These are phyloP conservation scores for Scatophagus argus DNA, from an alignment of 2,113 vertebrate genomes.

Conservation along the genomic window DNA sequence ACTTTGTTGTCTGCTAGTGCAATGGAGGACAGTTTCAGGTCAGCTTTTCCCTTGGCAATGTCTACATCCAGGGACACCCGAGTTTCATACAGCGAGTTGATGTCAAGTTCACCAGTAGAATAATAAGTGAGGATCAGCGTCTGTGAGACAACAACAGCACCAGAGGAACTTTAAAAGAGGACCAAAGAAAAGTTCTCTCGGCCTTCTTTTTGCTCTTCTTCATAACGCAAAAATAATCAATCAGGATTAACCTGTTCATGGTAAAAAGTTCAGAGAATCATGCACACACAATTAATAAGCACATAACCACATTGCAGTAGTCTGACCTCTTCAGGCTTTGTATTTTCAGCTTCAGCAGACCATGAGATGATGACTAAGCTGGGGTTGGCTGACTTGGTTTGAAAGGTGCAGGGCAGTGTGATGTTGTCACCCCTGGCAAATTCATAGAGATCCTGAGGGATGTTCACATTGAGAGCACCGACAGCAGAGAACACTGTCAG, in stretches of 20 bases:
- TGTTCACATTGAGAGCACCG: conserved; percentile 32
- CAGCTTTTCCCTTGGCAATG: neutral
- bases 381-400: rapidly evolving
- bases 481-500: conserved; percentile 56
- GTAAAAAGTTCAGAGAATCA: neutral
- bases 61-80: neutral
- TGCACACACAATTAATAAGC: neutral
- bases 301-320: neutral
- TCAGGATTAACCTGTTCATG: neutral
- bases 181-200: neutral
- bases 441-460: conserved; percentile 1
- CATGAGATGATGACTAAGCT: conserved; percentile 21
- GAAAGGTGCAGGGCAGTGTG: conserved; percentile 73
- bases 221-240: neutral
- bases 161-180: neutral
- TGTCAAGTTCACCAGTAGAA: rapidly evolving
- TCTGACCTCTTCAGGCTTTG: conserved; percentile 38
- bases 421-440: conserved; percentile 67
- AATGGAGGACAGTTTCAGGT: conserved; percentile 61
- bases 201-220: neutral
- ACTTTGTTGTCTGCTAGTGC: conserved; percentile 44
- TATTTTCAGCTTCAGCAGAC: neutral
- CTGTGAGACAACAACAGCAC: conserved; percentile 51
- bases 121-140: neutral
- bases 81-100: rapidly evolving